These are phyloP conservation scores for Aricia agestis DNA, from an alignment of 1,140 invertebrate genomes.

Conservation along the genomic window DNA sequence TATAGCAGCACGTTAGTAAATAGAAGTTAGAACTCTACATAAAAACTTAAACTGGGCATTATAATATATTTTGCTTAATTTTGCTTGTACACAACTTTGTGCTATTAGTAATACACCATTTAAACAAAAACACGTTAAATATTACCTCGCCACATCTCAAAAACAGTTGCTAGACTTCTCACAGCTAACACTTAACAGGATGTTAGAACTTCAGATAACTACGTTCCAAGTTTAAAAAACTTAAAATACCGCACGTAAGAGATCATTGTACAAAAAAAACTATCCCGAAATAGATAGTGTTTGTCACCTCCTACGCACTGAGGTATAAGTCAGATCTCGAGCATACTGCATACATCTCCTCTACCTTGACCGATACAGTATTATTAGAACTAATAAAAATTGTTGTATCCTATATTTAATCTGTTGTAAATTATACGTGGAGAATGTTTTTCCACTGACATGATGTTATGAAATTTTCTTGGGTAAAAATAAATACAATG, in stretches of 20 bases:
- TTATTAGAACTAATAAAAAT: neutral
- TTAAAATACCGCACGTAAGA: neutral
- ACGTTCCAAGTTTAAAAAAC: neutral
- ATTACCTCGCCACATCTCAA: no score
- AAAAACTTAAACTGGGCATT: no score
- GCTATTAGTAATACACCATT: no score
- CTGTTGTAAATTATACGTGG: neutral
- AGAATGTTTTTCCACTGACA: neutral
- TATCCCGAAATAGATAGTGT: neutral
- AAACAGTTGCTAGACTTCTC: no score
- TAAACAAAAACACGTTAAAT: no score
- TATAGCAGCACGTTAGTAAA: no score
- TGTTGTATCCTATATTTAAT: neutral
- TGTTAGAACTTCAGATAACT: neutral
- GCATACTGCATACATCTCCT: neutral
- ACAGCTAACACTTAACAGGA: no score
- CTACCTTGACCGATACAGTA: constrained; percentile 12
- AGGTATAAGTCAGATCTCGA: neutral
- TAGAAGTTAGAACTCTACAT: no score
- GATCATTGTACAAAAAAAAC: neutral
- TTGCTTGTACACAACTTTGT: no score
- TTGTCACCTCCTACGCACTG: neutral
- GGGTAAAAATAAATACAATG: no score
- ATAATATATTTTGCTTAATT: no score
- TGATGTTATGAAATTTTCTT: no score